phyloP scores from a whole-genome alignment of 2,888 invertebrate genomes.

The Cheilosia grossa region DNA sequence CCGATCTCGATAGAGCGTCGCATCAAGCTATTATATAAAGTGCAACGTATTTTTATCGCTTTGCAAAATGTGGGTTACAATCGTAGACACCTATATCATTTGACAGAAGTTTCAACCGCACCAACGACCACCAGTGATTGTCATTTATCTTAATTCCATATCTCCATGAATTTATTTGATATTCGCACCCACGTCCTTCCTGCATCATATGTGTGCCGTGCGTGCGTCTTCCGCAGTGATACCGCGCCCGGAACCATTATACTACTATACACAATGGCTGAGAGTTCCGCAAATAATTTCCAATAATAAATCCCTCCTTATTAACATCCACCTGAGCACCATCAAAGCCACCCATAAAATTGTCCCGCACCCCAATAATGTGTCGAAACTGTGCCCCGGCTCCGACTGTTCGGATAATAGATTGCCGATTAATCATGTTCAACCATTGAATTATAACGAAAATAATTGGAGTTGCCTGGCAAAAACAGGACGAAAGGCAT shows the following conservation, averaged over 20 bases:
- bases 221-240: constrained; percentile 14
- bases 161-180: constrained; percentile 38
- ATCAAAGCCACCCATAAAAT: constrained; percentile 45
- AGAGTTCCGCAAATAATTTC: constrained; percentile 76
- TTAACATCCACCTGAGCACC: constrained; percentile 77
- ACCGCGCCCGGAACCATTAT: constrained; percentile 29
- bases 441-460: constrained; percentile 78
- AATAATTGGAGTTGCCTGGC: constrained; percentile 76
- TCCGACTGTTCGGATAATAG: constrained; percentile 65
- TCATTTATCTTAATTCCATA: constrained; percentile 65
- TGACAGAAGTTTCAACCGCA: background rate
- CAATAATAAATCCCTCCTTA: constrained; percentile 77
- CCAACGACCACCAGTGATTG: background rate
- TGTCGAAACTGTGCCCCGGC: constrained; percentile 47
- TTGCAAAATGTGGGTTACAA: no score
- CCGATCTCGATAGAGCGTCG: no score
- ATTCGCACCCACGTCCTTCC: constrained; percentile 9
- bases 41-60: no score
- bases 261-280: background rate
- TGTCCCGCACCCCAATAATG: constrained; percentile 72
- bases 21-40: no score
- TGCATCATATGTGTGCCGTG: background rate
- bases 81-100: no score
- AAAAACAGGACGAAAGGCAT: constrained; percentile 29
- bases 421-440: constrained; percentile 77